These are phyloP conservation scores for Alloscopus bannaensis DNA, from an alignment of 2,888 invertebrate species.

Conservation along the genomic window DNA sequence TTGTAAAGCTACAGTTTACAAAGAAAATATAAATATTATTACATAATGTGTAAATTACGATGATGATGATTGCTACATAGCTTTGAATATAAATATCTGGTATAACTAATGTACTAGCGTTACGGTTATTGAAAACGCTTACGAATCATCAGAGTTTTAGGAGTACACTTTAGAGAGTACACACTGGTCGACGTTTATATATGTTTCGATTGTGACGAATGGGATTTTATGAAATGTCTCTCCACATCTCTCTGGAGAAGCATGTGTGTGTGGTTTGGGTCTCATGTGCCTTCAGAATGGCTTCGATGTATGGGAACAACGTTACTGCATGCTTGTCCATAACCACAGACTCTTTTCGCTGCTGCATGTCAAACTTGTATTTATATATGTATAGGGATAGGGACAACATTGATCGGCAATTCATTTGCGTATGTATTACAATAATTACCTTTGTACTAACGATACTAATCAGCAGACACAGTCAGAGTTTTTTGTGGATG, in stretches of 20 bases:
- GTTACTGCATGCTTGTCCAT: constrained; percentile 42
- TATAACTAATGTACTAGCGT: constrained; percentile 42
- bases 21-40: too few species aligned
- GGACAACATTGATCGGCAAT: too few species aligned
- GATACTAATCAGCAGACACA: too few species aligned
- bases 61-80: constrained; percentile 16
- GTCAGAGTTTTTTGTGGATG: too few species aligned
- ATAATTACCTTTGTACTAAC: too few species aligned
- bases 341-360: constrained; percentile 47
- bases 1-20: too few species aligned
- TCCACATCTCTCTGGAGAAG: constrained; percentile 48
- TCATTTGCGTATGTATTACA: too few species aligned
- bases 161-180: too few species aligned
- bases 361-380: too few species aligned
- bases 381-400: too few species aligned
- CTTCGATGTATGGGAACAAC: constrained; percentile 67
- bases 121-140: constrained; percentile 57
- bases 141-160: constrained; percentile 57
- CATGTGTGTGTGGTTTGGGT: constrained; percentile 55
- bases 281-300: constrained; percentile 67
- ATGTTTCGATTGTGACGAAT: constrained; percentile 12
- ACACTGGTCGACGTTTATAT: constrained; percentile 34
- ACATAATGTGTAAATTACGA: too few species aligned
- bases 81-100: not conserved
- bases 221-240: constrained; percentile 34